Evolutionary conservation across 2,888 invertebrate species (phyloP).

Genomic region (Ophion ventricosus): DNA sequence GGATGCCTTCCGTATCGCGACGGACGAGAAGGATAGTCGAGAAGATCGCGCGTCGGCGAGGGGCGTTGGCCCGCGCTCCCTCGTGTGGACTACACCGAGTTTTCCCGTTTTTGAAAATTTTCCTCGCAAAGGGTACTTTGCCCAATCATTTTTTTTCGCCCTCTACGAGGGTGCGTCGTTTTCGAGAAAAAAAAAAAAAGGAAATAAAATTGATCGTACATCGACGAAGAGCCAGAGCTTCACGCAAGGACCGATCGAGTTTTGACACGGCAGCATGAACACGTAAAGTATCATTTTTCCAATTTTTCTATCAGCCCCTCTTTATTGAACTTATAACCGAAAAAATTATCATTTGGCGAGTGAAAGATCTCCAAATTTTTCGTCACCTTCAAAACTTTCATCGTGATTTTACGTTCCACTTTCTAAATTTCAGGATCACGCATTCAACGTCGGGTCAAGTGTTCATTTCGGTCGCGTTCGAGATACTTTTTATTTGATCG

Average conservation of each 20-base stretch:
- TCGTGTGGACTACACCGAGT: constrained; percentile 52
- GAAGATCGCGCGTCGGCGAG: constrained; percentile 74
- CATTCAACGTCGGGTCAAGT: constrained; percentile 14
- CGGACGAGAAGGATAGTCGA: constrained; percentile 78
- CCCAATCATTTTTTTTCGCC: constrained; percentile 29
- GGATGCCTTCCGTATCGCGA: constrained; percentile 74
- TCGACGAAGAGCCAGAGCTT: background rate
- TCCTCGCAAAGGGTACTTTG: background rate
- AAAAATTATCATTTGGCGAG: background rate
- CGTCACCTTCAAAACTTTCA: background rate
- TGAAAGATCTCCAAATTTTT: background rate
- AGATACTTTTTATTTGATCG: background rate
- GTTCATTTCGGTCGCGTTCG: background rate
- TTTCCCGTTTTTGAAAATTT: constrained; percentile 47
- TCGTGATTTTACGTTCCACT: constrained; percentile 1
- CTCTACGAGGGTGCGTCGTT: constrained; percentile 14
- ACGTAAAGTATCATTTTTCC: constrained; percentile 51
- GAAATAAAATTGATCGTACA: background rate
- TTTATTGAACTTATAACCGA: background rate
- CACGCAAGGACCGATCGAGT: constrained; percentile 6
- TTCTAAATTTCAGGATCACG: constrained; percentile 40
- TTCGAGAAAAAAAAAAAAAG: background rate
- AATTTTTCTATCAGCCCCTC: background rate
- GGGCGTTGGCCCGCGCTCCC: constrained; percentile 79
- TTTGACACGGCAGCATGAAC: constrained; percentile 29